Percentiles rank a stretch among this genome's conserved stretches.
Evolutionary conservation across 2,888 invertebrate species (phyloP).

Genomic region (Amphipyra tragopoginis): DNA sequence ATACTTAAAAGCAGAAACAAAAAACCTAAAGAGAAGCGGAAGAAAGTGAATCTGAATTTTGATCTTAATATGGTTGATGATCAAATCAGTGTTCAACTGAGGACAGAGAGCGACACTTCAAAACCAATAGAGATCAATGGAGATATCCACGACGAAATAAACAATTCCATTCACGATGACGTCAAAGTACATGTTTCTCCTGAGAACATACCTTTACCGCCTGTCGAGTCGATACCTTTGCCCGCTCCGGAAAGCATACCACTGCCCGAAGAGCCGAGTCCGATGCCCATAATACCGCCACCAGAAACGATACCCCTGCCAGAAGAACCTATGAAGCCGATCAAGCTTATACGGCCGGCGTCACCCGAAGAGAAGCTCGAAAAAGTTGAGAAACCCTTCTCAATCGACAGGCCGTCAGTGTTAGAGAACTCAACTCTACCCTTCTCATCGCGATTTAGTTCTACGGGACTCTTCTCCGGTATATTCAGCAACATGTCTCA

Average conservation of each 20-base stretch:
- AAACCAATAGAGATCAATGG: slow-evolving; percentile 78
- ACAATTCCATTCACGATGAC: slow-evolving; percentile 71
- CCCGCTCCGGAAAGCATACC: slow-evolving; percentile 83
- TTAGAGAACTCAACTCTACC: slow-evolving; percentile 74
- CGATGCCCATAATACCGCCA: slow-evolving; percentile 72
- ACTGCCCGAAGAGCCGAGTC: slow-evolving; percentile 79
- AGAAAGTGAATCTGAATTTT: slow-evolving; percentile 88
- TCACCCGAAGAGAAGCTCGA: slow-evolving; percentile 58
- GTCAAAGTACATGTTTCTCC: slow-evolving; percentile 75
- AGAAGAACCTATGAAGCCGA: slow-evolving; percentile 76
- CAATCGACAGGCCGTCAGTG: slow-evolving; percentile 72
- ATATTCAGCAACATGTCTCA: slow-evolving; percentile 84
- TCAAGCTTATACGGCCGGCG: slow-evolving; percentile 49
- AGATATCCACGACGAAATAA: slow-evolving; percentile 77
- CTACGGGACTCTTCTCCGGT: slow-evolving; percentile 84
- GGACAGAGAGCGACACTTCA: slow-evolving; percentile 76
- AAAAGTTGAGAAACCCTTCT: slow-evolving; percentile 62
- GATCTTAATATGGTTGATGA: slow-evolving; percentile 88
- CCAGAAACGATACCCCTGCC: slow-evolving; percentile 83
- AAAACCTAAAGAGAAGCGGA: slow-evolving; percentile 88
- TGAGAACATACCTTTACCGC: slow-evolving; percentile 82
- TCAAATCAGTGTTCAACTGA: slow-evolving; percentile 86
- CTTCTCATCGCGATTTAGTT: slow-evolving; percentile 80
- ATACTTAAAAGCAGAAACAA: slow-evolving; percentile 91
- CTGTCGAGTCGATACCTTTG: slow-evolving; percentile 84